Evolutionary conservation across 2,888 invertebrate species (phyloP).

Genomic region (Liodrosophila aerea): DNA sequence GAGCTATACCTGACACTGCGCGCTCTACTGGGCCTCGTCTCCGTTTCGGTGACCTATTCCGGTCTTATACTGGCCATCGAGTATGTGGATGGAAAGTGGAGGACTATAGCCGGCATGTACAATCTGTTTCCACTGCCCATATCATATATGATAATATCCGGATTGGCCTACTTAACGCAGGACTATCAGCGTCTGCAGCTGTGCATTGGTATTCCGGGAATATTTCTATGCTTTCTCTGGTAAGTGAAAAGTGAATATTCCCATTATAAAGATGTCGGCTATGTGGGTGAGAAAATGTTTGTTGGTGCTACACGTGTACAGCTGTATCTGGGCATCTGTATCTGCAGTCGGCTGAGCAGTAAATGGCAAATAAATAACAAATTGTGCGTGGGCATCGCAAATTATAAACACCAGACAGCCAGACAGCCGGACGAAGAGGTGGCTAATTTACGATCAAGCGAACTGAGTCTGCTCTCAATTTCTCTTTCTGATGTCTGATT

Average conservation of each 20-base stretch:
- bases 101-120: constrained; percentile 90
- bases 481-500: neutral
- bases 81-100: constrained; percentile 90
- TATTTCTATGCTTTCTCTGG: constrained; percentile 87
- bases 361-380: constrained; percentile 50
- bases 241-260: constrained; percentile 80
- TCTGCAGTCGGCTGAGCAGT: constrained; percentile 33
- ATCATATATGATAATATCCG: constrained; percentile 89
- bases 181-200: constrained; percentile 89
- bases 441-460: constrained; percentile 41
- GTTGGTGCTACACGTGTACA: constrained; percentile 32
- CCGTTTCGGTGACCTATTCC: constrained; percentile 91
- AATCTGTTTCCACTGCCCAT: constrained; percentile 91
- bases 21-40: constrained; percentile 88
- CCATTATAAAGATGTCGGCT: constrained; percentile 28
- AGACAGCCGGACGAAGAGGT: constrained; percentile 19
- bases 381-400: constrained; percentile 55
- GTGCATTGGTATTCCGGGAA: constrained; percentile 88
- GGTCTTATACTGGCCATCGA: constrained; percentile 91
- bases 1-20: constrained; percentile 88
- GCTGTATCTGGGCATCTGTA: neutral
- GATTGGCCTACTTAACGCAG: constrained; percentile 87
- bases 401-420: constrained; percentile 35
- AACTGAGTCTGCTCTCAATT: constrained; percentile 1
- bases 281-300: constrained; percentile 40